These are phyloP conservation scores for Bombycilla garrulus DNA, from an alignment of 2,113 vertebrate species.

Conservation along the genomic window DNA sequence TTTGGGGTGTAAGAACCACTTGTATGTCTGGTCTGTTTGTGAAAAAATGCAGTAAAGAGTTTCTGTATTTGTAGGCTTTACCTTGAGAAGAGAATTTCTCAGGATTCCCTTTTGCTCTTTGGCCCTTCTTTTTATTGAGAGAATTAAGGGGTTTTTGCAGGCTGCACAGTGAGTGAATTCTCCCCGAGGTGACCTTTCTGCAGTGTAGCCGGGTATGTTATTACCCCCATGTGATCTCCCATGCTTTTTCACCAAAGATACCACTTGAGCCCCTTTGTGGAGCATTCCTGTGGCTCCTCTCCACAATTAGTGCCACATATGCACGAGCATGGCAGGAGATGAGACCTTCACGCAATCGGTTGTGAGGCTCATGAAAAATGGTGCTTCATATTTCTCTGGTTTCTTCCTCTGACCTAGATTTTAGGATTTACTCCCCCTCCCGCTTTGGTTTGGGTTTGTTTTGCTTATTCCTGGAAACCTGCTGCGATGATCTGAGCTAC, in stretches of 20 bases:
- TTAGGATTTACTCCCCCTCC: not conserved
- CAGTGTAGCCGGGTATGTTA: not conserved
- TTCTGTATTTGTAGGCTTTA: not conserved
- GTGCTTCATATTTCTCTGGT: not conserved
- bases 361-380: not conserved
- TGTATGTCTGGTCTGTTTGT: not conserved
- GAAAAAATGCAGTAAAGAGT: not conserved
- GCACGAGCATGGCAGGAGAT: not conserved
- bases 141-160: not conserved
- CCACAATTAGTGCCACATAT: not conserved
- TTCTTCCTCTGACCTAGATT: slow-evolving; percentile 38
- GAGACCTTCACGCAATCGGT: not conserved
- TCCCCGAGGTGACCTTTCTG: not conserved
- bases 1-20: not conserved
- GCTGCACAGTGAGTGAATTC: not conserved
- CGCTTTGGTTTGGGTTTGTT: not conserved
- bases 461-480: slow-evolving; percentile 36
- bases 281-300: not conserved
- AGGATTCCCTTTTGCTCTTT: not conserved
- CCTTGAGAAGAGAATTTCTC: not conserved
- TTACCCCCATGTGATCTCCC: not conserved
- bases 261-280: not conserved
- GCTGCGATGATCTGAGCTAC: not conserved
- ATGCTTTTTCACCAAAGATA: not conserved
- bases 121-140: not conserved